Base-by-base conservation (phyloP, 2,113 vertebrate genomes). In the Nerophis ophidion region DNA sequence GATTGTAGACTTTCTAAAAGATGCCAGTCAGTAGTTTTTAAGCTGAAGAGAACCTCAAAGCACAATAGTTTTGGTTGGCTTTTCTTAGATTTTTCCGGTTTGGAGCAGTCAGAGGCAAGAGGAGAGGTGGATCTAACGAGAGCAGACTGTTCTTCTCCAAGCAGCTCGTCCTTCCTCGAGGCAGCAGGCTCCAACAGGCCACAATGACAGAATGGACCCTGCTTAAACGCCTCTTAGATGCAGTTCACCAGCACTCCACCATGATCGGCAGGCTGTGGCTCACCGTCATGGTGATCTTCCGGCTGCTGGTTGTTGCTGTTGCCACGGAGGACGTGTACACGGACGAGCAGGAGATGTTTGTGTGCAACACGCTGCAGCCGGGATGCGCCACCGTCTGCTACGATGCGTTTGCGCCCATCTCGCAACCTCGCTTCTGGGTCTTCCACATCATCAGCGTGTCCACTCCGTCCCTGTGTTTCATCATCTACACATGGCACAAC, bases 161-260 rank as follows among this genome's bases (percentile, higher is more conserved):
- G 63, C 61, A 74, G 59, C 36, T 65, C 0, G 60, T 66, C 56
- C 64, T 48, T 70, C 56, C 53, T 60, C 48, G 57, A 68, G 84
- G 69, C 80, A 48, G 61, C 65, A 47, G 6, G 40, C 70, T 68
- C 51, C 62, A 53, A 54, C 70, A 65, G 66, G 65, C 68, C 81
- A 72, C 66, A 66, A 91, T 91, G 90, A 90, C 89, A 16, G 90
- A 91, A 83, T 91, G 90, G 90, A 91, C 89, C 34, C 61, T 91
- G 71, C 85, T 91, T 50, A 91, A 91, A 72, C 83, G 90, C 13
- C 87, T 91, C 38, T 79, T 91, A 63, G 90, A 91, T 14, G 88
- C 90, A 1, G 90, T 91, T 35, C 89, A 91, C 77, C 90, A 91
- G 75, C 90, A 91, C 82, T 91, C 90, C 79, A 91, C 90, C 52